These are phyloP conservation scores for Todiramphus chloris DNA, from an alignment of 2,113 vertebrate species.

Conservation along the genomic window DNA sequence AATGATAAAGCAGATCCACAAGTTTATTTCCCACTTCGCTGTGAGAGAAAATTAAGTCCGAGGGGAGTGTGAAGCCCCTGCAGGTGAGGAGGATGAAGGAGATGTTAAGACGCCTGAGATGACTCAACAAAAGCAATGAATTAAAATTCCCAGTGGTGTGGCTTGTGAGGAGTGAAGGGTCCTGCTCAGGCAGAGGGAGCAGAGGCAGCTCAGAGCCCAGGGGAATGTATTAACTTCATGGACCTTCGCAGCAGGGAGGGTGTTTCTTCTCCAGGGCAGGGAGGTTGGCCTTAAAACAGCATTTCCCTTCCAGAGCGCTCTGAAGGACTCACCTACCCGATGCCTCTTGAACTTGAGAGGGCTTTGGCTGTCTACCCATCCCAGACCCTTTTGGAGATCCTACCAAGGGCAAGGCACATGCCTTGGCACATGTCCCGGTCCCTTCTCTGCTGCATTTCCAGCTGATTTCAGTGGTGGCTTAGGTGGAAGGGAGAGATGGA, in stretches of 20 bases:
- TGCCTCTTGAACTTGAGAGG: neutral
- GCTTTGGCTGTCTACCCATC: neutral
- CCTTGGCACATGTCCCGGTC: fast-evolving
- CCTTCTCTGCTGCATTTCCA: fast-evolving
- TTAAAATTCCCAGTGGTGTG: neutral
- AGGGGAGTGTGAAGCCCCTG: neutral
- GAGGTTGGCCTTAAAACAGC: neutral
- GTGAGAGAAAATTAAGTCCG: neutral
- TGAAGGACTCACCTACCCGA: neutral
- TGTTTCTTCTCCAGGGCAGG: neutral
- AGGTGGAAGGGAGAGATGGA: neutral
- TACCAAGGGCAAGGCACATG: fast-evolving
- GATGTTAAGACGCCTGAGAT: neutral
- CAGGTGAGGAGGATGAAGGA: neutral
- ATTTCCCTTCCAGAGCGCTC: neutral
- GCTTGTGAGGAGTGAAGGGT: neutral
- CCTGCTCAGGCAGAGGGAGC: neutral
- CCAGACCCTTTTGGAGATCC: neutral
- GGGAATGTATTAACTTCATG: neutral
- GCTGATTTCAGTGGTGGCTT: fast-evolving
- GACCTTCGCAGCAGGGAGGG: neutral
- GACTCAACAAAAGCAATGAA: neutral
- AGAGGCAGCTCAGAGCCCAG: neutral
- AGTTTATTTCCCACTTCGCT: neutral
- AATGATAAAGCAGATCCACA: neutral